Evolutionary conservation across 2,888 invertebrate species (phyloP).

Genomic region (Idaea aversata): DNA sequence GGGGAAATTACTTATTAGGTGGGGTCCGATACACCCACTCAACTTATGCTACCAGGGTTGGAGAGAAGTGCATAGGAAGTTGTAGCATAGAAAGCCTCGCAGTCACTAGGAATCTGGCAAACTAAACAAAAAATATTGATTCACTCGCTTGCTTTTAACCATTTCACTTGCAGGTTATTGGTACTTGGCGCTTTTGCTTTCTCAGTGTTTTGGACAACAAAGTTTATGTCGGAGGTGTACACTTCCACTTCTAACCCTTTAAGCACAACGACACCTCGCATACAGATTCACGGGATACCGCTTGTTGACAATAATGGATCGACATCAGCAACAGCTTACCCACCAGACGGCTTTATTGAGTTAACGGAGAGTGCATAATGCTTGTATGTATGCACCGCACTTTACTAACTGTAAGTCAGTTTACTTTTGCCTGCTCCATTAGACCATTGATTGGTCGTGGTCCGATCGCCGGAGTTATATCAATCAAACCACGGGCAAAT

Average conservation of each 20-base stretch:
- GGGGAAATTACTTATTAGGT: no score
- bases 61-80: no score
- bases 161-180: slow-evolving; percentile 39
- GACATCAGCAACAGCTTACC: slow-evolving; percentile 1
- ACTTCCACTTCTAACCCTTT: slow-evolving; percentile 10
- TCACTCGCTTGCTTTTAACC: not conserved
- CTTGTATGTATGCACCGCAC: slow-evolving; percentile 5
- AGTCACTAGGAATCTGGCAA: no score
- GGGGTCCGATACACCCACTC: no score
- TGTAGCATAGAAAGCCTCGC: no score
- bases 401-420: not conserved
- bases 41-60: no score
- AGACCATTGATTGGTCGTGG: no score
- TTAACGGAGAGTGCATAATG: slow-evolving; percentile 32
- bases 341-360: slow-evolving; percentile 34
- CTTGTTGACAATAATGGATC: not conserved
- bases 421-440: not conserved
- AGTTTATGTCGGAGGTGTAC: slow-evolving; percentile 42
- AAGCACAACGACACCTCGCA: not conserved
- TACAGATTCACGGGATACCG: not conserved
- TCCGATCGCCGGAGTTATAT: no score
- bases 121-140: no score
- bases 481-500: no score
- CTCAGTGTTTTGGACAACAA: slow-evolving; percentile 53
- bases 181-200: slow-evolving; percentile 51